Conservation (phyloP, 1,140 invertebrate species). For the Saccostrea cuccullata region DNA sequence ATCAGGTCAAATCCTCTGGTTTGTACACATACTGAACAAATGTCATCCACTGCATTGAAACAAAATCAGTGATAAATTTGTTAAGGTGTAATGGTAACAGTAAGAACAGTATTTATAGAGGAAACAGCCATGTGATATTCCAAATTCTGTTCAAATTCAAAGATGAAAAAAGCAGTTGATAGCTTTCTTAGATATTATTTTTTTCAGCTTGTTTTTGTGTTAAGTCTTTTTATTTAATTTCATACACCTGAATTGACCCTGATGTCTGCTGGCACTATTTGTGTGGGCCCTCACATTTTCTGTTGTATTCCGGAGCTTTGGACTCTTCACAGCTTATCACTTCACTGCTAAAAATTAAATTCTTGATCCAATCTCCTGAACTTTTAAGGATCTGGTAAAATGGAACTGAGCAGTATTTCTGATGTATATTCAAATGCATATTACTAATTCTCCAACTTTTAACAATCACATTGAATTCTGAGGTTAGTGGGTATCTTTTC, state of each 20-base stretch:
- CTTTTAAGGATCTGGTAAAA: neutral
- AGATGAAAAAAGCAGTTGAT: no score
- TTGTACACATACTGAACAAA: neutral
- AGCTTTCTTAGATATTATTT: neutral
- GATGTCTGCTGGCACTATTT: constrained; percentile 6
- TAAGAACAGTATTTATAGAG: neutral
- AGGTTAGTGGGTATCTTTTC: neutral
- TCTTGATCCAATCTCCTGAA: neutral
- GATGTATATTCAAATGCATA: neutral
- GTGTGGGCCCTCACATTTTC: constrained; percentile 23
- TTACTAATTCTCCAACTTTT: neutral
- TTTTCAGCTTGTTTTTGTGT: neutral
- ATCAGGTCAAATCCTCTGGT: neutral
- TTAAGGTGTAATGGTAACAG: neutral
- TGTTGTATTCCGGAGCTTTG: constrained; percentile 20
- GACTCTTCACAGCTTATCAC: constrained; percentile 18
- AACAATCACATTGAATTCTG: neutral
- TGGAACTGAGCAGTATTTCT: neutral
- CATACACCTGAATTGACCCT: neutral
- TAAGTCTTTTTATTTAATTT: neutral
- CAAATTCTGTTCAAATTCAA: no score
- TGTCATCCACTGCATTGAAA: neutral
- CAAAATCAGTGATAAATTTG: neutral
- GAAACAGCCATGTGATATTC: no score
- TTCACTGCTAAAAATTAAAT: neutral